phyloP scores from a whole-genome alignment of 2,888 invertebrate species.

The Morpho deidamia region DNA sequence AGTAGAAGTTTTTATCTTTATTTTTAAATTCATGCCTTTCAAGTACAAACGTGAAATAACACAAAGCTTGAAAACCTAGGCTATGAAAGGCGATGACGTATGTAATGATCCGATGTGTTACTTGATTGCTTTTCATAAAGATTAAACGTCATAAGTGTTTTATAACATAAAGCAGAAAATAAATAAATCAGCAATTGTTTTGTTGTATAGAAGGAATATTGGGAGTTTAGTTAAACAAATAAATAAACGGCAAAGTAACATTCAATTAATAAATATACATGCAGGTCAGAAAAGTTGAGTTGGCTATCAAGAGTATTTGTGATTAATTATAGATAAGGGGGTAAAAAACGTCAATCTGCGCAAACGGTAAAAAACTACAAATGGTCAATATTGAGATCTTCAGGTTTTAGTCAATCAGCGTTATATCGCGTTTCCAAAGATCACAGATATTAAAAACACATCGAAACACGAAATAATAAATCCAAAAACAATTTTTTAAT shows the following conservation, averaged over 20 bases:
- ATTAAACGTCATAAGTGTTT: too few relatives aligned
- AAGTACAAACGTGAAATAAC: too few relatives aligned
- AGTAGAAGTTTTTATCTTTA: too few relatives aligned
- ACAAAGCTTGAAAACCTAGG: too few relatives aligned
- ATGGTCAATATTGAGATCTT: slow-evolving; percentile 36
- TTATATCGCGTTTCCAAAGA: slow-evolving; percentile 3
- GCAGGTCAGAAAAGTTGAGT: slow-evolving; percentile 18
- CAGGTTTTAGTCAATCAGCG: slow-evolving; percentile 46
- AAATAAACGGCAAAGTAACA: not conserved
- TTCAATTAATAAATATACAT: slow-evolving; percentile 10
- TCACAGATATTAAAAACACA: slow-evolving; percentile 9
- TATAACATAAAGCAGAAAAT: too few relatives aligned
- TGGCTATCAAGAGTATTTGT: slow-evolving; percentile 13
- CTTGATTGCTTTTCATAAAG: too few relatives aligned
- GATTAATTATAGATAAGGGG: slow-evolving; percentile 39
- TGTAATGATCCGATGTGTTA: too few relatives aligned
- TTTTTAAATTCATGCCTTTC: too few relatives aligned
- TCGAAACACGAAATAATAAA: not conserved
- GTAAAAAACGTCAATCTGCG: slow-evolving; percentile 36
- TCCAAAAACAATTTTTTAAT: not conserved
- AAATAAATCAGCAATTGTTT: not conserved
- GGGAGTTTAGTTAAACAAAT: too few relatives aligned
- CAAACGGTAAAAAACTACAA: slow-evolving; percentile 33
- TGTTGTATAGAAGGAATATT: not conserved
- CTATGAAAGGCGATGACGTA: too few relatives aligned